Percentiles rank a stretch among this genome's conserved stretches.
These are phyloP conservation scores for Xestia sexstrigata DNA, from an alignment of 2,888 invertebrate species.

Conservation along the genomic window DNA sequence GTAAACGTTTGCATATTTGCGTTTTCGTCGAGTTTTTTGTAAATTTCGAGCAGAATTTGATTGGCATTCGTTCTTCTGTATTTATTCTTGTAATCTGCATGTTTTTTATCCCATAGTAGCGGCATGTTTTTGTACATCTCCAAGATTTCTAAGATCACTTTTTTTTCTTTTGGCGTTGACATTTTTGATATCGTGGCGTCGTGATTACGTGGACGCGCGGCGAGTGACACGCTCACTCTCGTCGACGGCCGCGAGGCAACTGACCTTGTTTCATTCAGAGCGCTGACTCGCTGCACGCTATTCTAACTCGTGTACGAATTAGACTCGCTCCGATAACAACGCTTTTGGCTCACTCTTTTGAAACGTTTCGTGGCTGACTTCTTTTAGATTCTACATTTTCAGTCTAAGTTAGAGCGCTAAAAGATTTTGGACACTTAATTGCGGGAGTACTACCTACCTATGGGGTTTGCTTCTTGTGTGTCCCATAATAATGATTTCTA, in stretches of 20 bases:
- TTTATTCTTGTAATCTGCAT: slow-evolving; percentile 31
- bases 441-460: neutral
- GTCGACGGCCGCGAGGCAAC: slow-evolving; percentile 26
- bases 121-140: slow-evolving; percentile 40
- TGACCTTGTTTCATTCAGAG: slow-evolving; percentile 39
- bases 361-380: neutral
- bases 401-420: slow-evolving; percentile 1
- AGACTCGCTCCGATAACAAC: slow-evolving; percentile 13
- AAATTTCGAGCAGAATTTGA: slow-evolving; percentile 17
- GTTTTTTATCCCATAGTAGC: slow-evolving; percentile 29
- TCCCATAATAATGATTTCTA: too few species aligned
- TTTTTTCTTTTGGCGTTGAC: slow-evolving; percentile 12
- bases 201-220: neutral
- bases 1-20: slow-evolving; percentile 7
- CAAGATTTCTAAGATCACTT: slow-evolving; percentile 27
- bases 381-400: slow-evolving; percentile 5
- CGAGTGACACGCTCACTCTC: neutral
- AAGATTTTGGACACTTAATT: neutral
- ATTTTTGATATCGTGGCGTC: slow-evolving; percentile 2
- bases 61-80: slow-evolving; percentile 15
- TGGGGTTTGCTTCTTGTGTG: neutral
- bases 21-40: slow-evolving; percentile 10
- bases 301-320: slow-evolving; percentile 40
- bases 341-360: neutral
- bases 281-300: slow-evolving; percentile 30